These are phyloP conservation scores for Metallyticus violacea DNA, from an alignment of 2,888 invertebrate genomes.

Conservation along the genomic window DNA sequence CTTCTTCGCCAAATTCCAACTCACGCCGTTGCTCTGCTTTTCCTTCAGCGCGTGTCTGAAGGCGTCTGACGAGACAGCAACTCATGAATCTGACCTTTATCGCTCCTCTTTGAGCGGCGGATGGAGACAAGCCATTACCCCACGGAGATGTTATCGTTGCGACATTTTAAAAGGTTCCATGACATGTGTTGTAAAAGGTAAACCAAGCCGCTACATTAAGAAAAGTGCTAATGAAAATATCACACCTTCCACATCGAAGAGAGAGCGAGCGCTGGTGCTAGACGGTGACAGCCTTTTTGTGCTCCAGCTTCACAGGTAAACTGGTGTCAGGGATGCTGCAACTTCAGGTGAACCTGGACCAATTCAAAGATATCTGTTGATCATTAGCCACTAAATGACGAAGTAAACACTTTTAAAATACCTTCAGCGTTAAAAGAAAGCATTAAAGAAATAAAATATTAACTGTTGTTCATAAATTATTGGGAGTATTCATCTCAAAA, in stretches of 20 bases:
- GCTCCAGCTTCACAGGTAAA: neutral
- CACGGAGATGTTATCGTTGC: slow-evolving; percentile 25
- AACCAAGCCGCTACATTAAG: neutral
- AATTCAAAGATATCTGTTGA: no score
- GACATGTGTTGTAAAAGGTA: slow-evolving; percentile 26
- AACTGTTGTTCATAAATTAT: no score
- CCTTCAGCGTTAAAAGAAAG: no score
- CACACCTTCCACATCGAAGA: neutral
- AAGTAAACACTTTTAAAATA: no score
- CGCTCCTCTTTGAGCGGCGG: neutral
- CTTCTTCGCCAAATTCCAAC: neutral
- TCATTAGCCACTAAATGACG: no score
- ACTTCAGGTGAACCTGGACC: no score
- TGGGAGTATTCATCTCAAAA: no score
- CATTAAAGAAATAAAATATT: no score
- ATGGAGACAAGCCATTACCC: slow-evolving; percentile 17
- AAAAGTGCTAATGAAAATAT: slow-evolving; percentile 22
- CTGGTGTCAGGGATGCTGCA: neutral
- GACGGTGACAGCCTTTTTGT: neutral
- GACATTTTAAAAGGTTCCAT: slow-evolving; percentile 32
- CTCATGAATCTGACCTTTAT: slow-evolving; percentile 1
- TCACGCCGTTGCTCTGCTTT: neutral
- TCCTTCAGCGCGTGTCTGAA: neutral
- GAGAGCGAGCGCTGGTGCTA: neutral
- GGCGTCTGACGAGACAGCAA: neutral